Base-by-base conservation (phyloP, 2,888 invertebrate genomes). In the Macrosiphum euphorbiae region DNA sequence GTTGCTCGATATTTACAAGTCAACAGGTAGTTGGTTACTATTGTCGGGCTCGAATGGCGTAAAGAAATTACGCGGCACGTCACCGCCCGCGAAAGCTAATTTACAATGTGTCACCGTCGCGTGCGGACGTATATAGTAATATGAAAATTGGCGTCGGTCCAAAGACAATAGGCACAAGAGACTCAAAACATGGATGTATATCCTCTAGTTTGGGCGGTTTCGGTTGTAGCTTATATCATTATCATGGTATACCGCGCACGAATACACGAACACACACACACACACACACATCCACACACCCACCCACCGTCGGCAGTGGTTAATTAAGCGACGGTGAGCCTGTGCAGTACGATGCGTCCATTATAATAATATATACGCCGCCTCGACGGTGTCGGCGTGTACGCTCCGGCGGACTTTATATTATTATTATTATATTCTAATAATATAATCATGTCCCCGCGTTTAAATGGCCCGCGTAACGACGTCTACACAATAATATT, bases 61-160 rank as follows among this genome's bases (percentile, higher is more conserved):
- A 50, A 55, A 87, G 87, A 87, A 87, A 87, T 87, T 50, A 16
- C 47, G 87, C 87, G 86, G 26, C 24, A 87, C 87, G 52, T 52
- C 87, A 52, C 50, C 87, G 52, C n/a, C n/a, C n/a, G 24, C n/a
- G n/a, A 35, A 87, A 52, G 47, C n/a, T 87, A 87, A 87, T 87
- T 87, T 86, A 86, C 86, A 47, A 26, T 28, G 41, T 67, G 67
- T 86, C 86, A 44, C 44, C 86, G 47, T 86, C 26, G 26, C 67
- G 67, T 16, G 67, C 35, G n/a, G 67, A 67, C 67, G 16, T 35
- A 11, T 52, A 52, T 3, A 16, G 11, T 47, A 47, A 47, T 47
- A 67, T 35, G 67, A 67, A 67, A 67, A 67, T 35, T 67, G 67
- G 67, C 67, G 67, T 35, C 35, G 67, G 67, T 86, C 85, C 86